Evolutionary conservation across 23 tunicate species (phyloP), one percentile per base, ranked within the genome.

Genomic region (Ascidia mentula): DNA sequence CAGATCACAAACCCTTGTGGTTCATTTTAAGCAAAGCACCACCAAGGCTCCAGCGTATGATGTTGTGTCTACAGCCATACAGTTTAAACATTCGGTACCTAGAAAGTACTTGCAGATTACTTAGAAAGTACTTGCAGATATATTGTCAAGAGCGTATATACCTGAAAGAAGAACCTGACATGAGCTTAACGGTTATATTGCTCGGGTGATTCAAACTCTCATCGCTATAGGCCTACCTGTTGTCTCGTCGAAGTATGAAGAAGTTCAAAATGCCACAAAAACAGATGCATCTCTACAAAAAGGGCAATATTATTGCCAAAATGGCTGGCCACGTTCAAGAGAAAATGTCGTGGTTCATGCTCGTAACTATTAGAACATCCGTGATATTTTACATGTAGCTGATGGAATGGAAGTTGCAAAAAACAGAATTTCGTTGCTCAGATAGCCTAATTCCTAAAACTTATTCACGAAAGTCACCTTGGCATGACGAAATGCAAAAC

Each of bases 111-210:
- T 87, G 85, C 73, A 73, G 39, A 17, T 45, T 45, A 18, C 60
- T n/a, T n/a, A n/a, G n/a, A n/a, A n/a, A n/a, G n/a, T n/a, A n/a
- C 30, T 87, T 34, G 90, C 90, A 35, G 85, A 87, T 36, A 80
- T 81, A 17, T 72, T 73, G 69, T 87, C 90, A 59, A 74, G 85
- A 53, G 84, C 85, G 6, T 59, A 73, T 36, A 2, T 79, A n/a
- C 15, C 53, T 12, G 34, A 65, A 33, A 33, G n/a, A 42, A 15
- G 69, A 30, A 20, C 35, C 7, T 6, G 31, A 32, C 30, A 36
- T 72, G 72, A 33, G 45, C 30, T 36, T 26, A 69, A 78, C 30
- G 79, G 79, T 34, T 77, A 85, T 26, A 26, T 76, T 34, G 79
- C 42, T 4, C 37, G 32, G 37, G 82, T 79, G 34, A 13, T 78